Evolutionary conservation across 2,113 vertebrate genomes (phyloP).

Genomic region (Malaclemys terrapin): DNA sequence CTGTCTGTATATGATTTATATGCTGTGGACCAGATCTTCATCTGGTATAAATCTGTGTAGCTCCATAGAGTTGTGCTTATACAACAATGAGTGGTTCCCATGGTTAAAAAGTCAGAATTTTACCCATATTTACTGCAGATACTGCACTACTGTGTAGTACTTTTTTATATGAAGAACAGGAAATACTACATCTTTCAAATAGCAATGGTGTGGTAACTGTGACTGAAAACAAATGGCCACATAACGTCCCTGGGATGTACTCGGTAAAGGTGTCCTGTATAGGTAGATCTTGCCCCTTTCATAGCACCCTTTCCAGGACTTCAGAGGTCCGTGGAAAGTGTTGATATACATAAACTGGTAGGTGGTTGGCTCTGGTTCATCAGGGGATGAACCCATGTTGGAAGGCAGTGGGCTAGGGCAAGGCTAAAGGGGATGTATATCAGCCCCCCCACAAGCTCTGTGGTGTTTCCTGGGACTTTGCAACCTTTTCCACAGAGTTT

Average conservation of each 20-base stretch:
- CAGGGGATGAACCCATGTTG: neutral
- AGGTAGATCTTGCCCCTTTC: neutral
- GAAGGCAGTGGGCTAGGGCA: neutral
- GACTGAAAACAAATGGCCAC: neutral
- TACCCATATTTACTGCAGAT: accelerated
- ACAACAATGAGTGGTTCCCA: accelerated
- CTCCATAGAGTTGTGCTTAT: neutral
- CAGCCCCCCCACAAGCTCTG: neutral
- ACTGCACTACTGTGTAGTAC: accelerated
- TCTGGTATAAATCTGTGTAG: neutral
- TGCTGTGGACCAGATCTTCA: neutral
- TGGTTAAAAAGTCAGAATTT: accelerated
- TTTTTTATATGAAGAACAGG: neutral
- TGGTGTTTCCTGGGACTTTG: neutral
- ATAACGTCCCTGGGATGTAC: neutral
- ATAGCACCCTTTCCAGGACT: neutral
- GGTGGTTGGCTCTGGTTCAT: neutral
- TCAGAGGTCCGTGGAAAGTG: neutral
- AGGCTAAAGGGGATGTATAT: neutral
- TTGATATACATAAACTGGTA: neutral
- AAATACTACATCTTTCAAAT: neutral
- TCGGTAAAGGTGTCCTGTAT: neutral
- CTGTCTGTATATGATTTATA: neutral
- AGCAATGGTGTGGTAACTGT: neutral
- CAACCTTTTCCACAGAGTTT: neutral